Conservation (phyloP, 2,797 vertebrate species). For the Pipistrellus nathusii region DNA sequence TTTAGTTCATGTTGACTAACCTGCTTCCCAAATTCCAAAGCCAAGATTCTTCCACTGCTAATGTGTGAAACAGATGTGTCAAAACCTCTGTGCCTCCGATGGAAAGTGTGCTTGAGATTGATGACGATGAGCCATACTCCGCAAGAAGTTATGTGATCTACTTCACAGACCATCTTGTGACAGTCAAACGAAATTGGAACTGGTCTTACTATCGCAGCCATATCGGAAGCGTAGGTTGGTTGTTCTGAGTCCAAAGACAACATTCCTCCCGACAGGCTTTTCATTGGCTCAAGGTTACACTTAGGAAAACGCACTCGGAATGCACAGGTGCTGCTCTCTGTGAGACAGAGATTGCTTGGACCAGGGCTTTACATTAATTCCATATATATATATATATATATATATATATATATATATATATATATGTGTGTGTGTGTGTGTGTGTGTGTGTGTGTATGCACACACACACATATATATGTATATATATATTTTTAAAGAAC, state of each 20-base stretch:
- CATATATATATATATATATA: too few relatives aligned
- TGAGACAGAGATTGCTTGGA: not conserved
- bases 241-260: not conserved
- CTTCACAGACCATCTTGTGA: slow-evolving; percentile 31
- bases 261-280: not conserved
- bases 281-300: not conserved
- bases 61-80: not conserved
- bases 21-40: not conserved
- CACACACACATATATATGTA: not conserved
- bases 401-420: too few relatives aligned
- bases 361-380: not conserved
- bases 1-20: not conserved
- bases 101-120: not conserved
- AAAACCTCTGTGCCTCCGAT: not conserved
- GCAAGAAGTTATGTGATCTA: not conserved
- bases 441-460: too few relatives aligned
- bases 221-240: not conserved
- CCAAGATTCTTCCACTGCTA: slow-evolving; percentile 13
- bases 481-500: not conserved
- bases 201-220: not conserved
- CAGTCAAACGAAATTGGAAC: slow-evolving; percentile 9
- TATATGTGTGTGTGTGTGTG: too few relatives aligned
- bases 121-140: not conserved
- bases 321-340: not conserved
- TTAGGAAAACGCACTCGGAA: not conserved